Evolutionary conservation across 2,113 vertebrate species (phyloP).

Genomic region (Dipodomys stephensi): DNA sequence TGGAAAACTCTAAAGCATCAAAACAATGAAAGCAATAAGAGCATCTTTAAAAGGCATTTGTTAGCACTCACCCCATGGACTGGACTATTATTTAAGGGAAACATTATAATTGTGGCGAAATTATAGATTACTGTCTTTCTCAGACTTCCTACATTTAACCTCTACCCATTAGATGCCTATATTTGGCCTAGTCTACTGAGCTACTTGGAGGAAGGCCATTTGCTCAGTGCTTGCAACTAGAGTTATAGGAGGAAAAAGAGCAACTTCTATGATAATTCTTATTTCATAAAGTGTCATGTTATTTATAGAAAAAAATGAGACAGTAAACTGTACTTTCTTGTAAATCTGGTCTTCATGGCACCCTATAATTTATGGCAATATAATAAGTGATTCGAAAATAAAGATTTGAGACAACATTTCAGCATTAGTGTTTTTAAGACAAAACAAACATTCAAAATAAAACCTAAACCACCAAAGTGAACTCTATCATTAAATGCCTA

Average conservation of each 20-base stretch:
- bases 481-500: constrained; percentile 92
- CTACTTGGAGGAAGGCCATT: constrained; percentile 83
- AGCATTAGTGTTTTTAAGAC: constrained; percentile 92
- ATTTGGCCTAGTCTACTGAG: constrained; percentile 85
- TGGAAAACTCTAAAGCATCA: constrained; percentile 77
- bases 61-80: constrained; percentile 82
- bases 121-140: constrained; percentile 86
- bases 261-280: constrained; percentile 81
- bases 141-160: constrained; percentile 88
- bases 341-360: constrained; percentile 89
- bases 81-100: constrained; percentile 85
- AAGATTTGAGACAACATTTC: constrained; percentile 91
- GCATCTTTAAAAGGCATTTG: constrained; percentile 86
- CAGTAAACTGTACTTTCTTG: constrained; percentile 87
- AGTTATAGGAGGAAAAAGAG: constrained; percentile 71
- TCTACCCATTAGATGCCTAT: constrained; percentile 87
- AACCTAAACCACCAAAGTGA: constrained; percentile 88
- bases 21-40: constrained; percentile 83
- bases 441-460: constrained; percentile 93
- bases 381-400: constrained; percentile 93
- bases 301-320: constrained; percentile 90
- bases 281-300: constrained; percentile 85
- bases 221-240: constrained; percentile 72
- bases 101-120: constrained; percentile 87
- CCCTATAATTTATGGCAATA: constrained; percentile 91